Conservation (phyloP, 2,797 vertebrate genomes). For the Hippoglossus hippoglossus region DNA sequence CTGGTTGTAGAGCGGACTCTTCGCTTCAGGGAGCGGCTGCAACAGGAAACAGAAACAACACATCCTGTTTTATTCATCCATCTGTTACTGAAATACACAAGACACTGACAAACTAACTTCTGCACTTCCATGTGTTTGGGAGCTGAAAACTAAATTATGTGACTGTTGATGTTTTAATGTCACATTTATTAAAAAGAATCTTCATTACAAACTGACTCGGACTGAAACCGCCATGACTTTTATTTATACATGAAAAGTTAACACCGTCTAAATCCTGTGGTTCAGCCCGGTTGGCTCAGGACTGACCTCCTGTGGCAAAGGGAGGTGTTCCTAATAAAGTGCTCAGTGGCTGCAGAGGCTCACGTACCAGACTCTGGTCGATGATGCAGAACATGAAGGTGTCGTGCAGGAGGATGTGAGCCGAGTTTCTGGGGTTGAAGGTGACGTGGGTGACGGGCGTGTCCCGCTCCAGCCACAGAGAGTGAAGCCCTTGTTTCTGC, state of each 20-base stretch:
- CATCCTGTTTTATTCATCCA: neutral
- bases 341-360: too few relatives aligned
- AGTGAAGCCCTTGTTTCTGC: slow-evolving; percentile 89
- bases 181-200: too few relatives aligned
- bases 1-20: slow-evolving; percentile 86
- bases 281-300: too few relatives aligned
- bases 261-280: too few relatives aligned
- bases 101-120: too few relatives aligned
- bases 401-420: slow-evolving; percentile 91
- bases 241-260: too few relatives aligned
- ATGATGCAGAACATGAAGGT: slow-evolving; percentile 93
- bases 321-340: neutral
- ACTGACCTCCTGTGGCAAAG: too few relatives aligned
- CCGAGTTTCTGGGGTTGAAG: slow-evolving; percentile 86
- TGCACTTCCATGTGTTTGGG: too few relatives aligned
- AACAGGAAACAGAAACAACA: slow-evolving; percentile 4
- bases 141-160: too few relatives aligned
- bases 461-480: slow-evolving; percentile 89
- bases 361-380: slow-evolving; percentile 91
- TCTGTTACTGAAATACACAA: neutral
- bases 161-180: too few relatives aligned
- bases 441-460: slow-evolving; percentile 89
- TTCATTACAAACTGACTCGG: too few relatives aligned
- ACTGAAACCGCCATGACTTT: too few relatives aligned
- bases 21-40: slow-evolving; percentile 89